phyloP scores from a whole-genome alignment of 2,888 invertebrate species.

The Chaitophorus viminalis region DNA sequence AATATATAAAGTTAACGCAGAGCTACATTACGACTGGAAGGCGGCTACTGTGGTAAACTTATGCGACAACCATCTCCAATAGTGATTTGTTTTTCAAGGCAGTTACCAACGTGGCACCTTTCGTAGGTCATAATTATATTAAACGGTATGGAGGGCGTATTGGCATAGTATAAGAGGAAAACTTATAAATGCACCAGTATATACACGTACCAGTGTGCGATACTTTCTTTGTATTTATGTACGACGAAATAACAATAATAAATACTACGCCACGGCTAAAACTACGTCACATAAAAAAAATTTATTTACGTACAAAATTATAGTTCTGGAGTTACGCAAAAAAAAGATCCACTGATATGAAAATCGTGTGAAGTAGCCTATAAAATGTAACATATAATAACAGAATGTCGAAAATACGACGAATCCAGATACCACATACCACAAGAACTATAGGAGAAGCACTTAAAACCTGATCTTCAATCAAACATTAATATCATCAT shows the following conservation, averaged over 20 bases:
- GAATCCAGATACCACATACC: no score
- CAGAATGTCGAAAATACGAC: no score
- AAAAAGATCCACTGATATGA: not conserved
- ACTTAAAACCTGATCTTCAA: no score
- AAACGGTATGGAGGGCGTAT: not conserved
- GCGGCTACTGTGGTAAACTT: conserved; percentile 12
- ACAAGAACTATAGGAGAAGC: no score
- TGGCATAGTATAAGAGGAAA: conserved; percentile 24
- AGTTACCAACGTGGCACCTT: conserved; percentile 25
- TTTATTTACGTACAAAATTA: not conserved
- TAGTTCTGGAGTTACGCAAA: not conserved
- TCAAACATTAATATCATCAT: no score
- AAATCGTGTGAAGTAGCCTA: no score
- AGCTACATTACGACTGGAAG: conserved; percentile 8
- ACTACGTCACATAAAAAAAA: not conserved
- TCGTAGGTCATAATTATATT: conserved; percentile 40
- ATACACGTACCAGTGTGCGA: not conserved
- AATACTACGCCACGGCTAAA: not conserved
- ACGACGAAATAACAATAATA: not conserved
- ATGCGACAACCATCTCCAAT: conserved; percentile 19
- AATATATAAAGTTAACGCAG: not conserved
- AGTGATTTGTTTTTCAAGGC: conserved; percentile 49
- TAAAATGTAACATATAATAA: no score
- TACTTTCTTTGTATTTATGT: conserved; percentile 22
- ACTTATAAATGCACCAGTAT: conserved; percentile 42